Evolutionary conservation across 2,797 vertebrate genomes (phyloP), one percentile per base, ranked within the genome.

Genomic region (Sebastes taczanowskii): DNA sequence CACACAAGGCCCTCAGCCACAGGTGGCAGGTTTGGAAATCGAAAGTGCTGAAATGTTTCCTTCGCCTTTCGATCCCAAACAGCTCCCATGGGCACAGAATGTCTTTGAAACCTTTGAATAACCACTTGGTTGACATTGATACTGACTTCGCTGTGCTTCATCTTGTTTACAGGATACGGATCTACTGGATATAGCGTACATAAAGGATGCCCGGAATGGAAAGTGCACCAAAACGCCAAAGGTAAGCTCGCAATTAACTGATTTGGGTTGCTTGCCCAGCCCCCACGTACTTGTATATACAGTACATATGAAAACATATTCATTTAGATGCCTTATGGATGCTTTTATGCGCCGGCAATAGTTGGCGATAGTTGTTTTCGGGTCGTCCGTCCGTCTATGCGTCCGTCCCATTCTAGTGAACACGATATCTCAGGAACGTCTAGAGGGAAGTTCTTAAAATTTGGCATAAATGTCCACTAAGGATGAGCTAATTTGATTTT

Each of bases 201-300:
- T 96, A 86, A 96, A 95, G 86, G 96, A 96, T 80, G 93, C 95
- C 78, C 91, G 96, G 68, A 95, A 94, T 74, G 96, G 95, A 80
- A 96, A 95, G 87, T 94, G 90, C 78, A 94, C 95, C 34, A 96
- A 94, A 88, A 91, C 89, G 1, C 96, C 96, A 73, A 96, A 96
- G 95, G 96, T 96, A 94, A 92, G 81, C 2, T 38, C 2, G 29
- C 38, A 63, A 2, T 65, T 18, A 10, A 1, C 25, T 68, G 4
- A 8, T 68, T 6, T 46, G 4, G 56, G 27, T 23, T 29, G 16
- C 55, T 71, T 63, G 0, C 6, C 14, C 18, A 6, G 59, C 30
- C 23, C 1, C 1, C n/a, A 6, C 16, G 0, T 52, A n/a, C n/a
- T 46, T 72, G 2, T 1, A 35, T 60, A 59, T 25, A 49, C 32